Percentiles rank a stretch among this genome's conserved stretches.
Evolutionary conservation across 2,113 vertebrate species (phyloP).

Genomic region (Limanda limanda): DNA sequence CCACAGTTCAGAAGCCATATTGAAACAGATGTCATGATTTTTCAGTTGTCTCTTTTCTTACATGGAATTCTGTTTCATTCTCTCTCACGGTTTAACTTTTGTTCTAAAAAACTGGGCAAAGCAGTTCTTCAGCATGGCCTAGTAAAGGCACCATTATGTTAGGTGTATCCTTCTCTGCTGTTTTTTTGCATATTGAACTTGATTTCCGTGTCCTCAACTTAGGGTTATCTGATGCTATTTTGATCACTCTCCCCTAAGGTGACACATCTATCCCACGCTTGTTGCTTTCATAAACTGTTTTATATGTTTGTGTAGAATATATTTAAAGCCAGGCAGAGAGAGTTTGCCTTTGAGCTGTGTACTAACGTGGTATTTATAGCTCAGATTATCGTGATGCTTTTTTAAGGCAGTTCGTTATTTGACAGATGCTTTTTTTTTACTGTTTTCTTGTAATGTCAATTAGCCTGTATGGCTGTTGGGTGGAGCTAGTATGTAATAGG

Average conservation of each 20-base stretch:
- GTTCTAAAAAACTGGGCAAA: slow-evolving; percentile 25
- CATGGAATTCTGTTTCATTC: slow-evolving; percentile 49
- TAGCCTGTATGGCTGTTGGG: slow-evolving; percentile 11
- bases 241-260: slow-evolving; percentile 53
- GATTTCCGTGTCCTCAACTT: slow-evolving; percentile 42
- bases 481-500: slow-evolving; percentile 9
- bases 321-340: slow-evolving; percentile 22
- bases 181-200: slow-evolving; percentile 43
- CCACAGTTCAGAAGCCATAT: slow-evolving; percentile 59
- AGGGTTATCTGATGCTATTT: slow-evolving; percentile 53
- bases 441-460: slow-evolving; percentile 30
- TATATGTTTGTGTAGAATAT: slow-evolving; percentile 20
- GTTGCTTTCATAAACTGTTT: slow-evolving; percentile 38
- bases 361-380: slow-evolving; percentile 58
- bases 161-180: slow-evolving; percentile 39
- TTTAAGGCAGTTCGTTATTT: slow-evolving; percentile 31
- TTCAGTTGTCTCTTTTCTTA: slow-evolving; percentile 47
- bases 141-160: slow-evolving; percentile 11
- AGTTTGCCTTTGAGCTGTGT: slow-evolving; percentile 46
- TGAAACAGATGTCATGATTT: slow-evolving; percentile 43
- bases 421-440: slow-evolving; percentile 43
- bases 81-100: slow-evolving; percentile 47
- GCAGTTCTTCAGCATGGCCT: slow-evolving; percentile 23
- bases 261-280: slow-evolving; percentile 50
- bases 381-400: slow-evolving; percentile 26